Conservation (phyloP, 2,888 invertebrate species). For the Schizotus pectinicornis region DNA sequence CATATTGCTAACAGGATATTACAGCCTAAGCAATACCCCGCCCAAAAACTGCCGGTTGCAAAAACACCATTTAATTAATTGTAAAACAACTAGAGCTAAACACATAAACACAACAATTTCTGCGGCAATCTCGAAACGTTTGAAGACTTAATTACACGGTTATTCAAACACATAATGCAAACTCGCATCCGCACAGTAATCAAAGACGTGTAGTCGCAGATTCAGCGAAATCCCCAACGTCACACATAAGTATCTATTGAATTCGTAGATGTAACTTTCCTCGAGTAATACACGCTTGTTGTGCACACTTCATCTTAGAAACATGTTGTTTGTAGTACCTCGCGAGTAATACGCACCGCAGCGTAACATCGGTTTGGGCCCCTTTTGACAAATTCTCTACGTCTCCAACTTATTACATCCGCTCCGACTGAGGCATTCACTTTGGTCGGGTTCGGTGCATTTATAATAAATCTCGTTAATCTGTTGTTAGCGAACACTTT, state of each 20-base stretch:
- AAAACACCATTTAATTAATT: too few relatives aligned
- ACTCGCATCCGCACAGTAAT: neutral
- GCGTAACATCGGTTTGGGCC: neutral
- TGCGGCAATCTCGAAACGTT: too few relatives aligned
- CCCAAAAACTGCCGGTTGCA: too few relatives aligned
- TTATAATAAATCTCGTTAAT: constrained; percentile 38
- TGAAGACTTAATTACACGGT: neutral
- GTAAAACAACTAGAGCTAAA: too few relatives aligned
- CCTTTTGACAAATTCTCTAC: constrained; percentile 1
- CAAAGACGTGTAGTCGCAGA: neutral
- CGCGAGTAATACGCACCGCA: neutral
- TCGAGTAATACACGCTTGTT: too few relatives aligned
- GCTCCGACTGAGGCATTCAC: neutral
- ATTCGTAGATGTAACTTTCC: too few relatives aligned
- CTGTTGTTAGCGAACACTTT: constrained; percentile 35
- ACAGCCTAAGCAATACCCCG: too few relatives aligned
- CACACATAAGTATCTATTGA: too few relatives aligned
- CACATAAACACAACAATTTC: too few relatives aligned
- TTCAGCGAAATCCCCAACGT: neutral
- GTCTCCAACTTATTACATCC: neutral
- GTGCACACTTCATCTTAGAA: too few relatives aligned
- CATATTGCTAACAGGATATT: too few relatives aligned
- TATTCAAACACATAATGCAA: constrained; percentile 2
- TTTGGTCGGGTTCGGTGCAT: constrained; percentile 20
- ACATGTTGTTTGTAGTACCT: too few relatives aligned